These are phyloP conservation scores for Teleogryllus occipitalis DNA, from an alignment of 1,140 invertebrate species.

Conservation along the genomic window DNA sequence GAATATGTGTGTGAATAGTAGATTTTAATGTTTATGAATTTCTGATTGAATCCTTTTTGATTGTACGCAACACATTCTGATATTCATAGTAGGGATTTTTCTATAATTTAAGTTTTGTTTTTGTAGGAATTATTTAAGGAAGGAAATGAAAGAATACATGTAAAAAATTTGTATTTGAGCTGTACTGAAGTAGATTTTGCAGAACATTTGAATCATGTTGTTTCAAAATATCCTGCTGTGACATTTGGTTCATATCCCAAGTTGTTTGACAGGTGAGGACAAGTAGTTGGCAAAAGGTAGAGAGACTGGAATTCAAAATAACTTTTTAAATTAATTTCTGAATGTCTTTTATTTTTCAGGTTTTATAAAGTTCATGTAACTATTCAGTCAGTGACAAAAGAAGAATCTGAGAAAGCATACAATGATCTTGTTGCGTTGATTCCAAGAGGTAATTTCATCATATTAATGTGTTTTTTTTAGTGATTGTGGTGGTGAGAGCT, in stretches of 20 bases:
- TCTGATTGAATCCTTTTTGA: no score
- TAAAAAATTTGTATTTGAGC: constrained; percentile 19
- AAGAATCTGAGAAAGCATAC: not conserved
- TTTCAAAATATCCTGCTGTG: constrained; percentile 19
- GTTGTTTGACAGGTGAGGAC: constrained; percentile 14
- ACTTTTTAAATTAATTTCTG: not conserved
- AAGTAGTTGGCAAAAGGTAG: not conserved
- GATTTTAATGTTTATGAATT: no score
- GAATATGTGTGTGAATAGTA: no score
- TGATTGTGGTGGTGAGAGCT: no score
- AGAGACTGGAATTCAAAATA: not conserved
- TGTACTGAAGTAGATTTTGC: constrained; percentile 16
- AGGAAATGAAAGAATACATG: constrained; percentile 10
- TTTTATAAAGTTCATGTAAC: not conserved
- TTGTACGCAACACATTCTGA: no score
- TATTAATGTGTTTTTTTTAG: not conserved
- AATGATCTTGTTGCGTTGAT: not conserved
- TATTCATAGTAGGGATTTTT: no score
- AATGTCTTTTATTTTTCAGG: not conserved
- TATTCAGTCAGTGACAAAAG: not conserved
- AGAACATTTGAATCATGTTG: constrained; percentile 16
- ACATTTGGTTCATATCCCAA: constrained; percentile 23
- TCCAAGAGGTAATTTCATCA: not conserved
- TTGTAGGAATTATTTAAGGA: constrained; percentile 20
- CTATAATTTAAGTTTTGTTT: not conserved